Conservation (phyloP, 2,113 vertebrate genomes). For the Lophotis ruficrista region DNA sequence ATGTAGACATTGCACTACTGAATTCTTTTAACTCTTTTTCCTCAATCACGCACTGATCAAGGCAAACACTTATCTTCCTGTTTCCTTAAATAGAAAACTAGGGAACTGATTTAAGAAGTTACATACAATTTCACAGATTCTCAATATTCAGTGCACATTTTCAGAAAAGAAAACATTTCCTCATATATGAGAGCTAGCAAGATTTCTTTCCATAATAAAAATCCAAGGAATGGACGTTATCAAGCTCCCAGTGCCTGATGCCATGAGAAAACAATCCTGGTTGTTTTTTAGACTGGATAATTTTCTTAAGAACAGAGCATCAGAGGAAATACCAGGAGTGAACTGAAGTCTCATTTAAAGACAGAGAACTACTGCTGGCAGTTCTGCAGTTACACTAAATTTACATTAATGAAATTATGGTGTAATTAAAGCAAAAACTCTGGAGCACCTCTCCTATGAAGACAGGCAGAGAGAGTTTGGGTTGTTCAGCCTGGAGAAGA, state of each 20-base stretch:
- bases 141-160: neutral
- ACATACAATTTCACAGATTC: neutral
- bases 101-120: neutral
- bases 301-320: neutral
- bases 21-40: neutral
- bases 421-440: neutral
- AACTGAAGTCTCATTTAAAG: neutral
- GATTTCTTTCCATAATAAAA: neutral
- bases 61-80: neutral
- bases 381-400: neutral
- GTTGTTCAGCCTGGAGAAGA: no score
- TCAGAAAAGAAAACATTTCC: neutral
- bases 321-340: neutral
- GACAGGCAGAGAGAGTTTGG: no score
- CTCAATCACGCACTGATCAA: neutral
- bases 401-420: neutral
- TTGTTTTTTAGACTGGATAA: neutral
- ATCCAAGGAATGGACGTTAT: neutral
- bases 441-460: no score
- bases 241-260: neutral
- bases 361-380: neutral
- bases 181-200: neutral
- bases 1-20: neutral
- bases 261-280: rapidly evolving
- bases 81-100: neutral